These are phyloP conservation scores for Heliangelus exortis DNA, from an alignment of 2,797 vertebrate species.

Conservation along the genomic window DNA sequence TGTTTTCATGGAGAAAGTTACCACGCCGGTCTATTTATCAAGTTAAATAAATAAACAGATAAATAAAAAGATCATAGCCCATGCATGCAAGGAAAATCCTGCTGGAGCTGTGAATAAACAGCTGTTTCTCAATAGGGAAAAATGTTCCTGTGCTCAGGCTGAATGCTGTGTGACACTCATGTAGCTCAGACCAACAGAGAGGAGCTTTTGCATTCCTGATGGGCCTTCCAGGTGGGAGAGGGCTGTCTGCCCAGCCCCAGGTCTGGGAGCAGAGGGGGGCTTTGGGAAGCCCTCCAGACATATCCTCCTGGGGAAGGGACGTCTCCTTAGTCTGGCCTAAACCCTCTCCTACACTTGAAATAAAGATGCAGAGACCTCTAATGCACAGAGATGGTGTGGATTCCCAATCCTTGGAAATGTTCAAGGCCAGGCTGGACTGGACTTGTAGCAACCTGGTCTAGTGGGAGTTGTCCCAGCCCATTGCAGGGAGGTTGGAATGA, in stretches of 20 bases:
- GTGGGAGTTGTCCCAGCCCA: no score
- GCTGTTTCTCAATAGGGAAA: background rate
- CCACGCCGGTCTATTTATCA: background rate
- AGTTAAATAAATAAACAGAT: background rate
- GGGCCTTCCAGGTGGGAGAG: background rate
- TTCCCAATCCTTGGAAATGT: no score
- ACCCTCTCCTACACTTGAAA: rapidly evolving
- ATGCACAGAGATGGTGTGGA: no score
- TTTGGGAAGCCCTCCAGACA: rapidly evolving
- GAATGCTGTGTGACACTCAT: background rate
- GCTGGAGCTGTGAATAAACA: background rate
- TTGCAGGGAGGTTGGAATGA: no score
- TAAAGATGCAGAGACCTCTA: background rate
- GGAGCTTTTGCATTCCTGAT: constrained; percentile 6
- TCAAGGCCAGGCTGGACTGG: no score
- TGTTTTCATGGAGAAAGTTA: background rate
- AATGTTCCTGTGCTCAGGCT: background rate
- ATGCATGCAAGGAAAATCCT: background rate
- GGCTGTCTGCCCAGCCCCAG: background rate
- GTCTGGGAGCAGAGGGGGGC: background rate
- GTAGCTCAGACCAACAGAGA: background rate
- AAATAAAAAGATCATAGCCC: background rate
- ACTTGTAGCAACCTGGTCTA: no score
- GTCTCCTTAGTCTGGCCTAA: rapidly evolving
- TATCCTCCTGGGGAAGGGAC: rapidly evolving